Conservation (phyloP, 2,113 vertebrate species). For the Epinephelus fuscoguttatus region DNA sequence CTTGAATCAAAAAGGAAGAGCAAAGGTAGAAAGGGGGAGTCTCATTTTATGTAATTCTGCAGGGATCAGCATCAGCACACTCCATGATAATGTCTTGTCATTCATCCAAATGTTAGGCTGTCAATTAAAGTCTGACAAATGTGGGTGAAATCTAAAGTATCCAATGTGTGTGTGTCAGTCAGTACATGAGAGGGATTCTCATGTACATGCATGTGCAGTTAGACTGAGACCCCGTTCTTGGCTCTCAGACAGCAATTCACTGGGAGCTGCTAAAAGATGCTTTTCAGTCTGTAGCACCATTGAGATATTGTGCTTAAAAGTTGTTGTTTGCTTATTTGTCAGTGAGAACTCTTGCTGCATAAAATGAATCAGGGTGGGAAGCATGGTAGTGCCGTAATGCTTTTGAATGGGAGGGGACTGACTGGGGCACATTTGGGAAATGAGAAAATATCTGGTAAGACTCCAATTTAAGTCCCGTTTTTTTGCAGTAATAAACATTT, state of each 20-base stretch:
- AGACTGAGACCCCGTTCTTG: background rate
- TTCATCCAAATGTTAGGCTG: conserved; percentile 78
- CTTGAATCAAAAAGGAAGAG: background rate
- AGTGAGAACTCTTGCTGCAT: background rate
- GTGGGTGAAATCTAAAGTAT: conserved; percentile 29
- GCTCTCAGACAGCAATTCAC: background rate
- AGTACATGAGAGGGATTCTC: conserved; percentile 3
- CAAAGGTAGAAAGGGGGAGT: background rate
- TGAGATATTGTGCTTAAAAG: background rate
- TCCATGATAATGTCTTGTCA: conserved; percentile 44
- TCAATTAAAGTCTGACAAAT: conserved; percentile 72
- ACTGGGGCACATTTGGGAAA: background rate
- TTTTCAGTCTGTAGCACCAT: background rate
- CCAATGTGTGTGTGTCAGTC: background rate
- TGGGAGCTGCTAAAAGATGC: background rate
- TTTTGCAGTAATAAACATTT: background rate
- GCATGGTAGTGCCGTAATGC: no score
- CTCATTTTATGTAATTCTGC: background rate
- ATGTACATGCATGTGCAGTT: conserved; percentile 1
- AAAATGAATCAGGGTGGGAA: no score
- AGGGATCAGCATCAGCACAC: background rate
- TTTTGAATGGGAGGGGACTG: background rate
- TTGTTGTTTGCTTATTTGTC: background rate
- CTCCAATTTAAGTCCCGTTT: background rate
- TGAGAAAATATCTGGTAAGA: background rate